A percentile compares a stretch with the other conserved stretches of the same genome.
These are phyloP conservation scores for Microctenopoma steveboyesi DNA, from an alignment of 2,797 vertebrate genomes.

Conservation along the genomic window DNA sequence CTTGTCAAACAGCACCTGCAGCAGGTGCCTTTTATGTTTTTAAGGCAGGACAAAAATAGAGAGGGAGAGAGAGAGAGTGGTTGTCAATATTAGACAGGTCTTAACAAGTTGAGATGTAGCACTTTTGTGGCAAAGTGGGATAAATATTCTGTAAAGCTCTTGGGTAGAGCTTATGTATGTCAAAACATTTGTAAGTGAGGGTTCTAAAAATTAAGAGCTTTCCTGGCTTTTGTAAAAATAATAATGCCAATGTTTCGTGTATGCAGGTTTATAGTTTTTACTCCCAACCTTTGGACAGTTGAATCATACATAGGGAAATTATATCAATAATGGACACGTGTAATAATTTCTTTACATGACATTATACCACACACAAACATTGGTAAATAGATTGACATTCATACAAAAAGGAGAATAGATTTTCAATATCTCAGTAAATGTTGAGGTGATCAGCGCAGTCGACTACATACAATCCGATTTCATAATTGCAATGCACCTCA, in stretches of 20 bases:
- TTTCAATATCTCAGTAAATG: neutral
- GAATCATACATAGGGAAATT: neutral
- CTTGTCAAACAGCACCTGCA: conserved; percentile 79
- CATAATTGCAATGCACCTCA: neutral
- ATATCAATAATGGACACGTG: neutral
- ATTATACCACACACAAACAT: neutral
- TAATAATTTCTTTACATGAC: neutral
- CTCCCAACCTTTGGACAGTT: neutral
- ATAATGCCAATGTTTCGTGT: neutral
- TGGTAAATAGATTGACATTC: neutral
- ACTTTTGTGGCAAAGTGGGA: conserved; percentile 36
- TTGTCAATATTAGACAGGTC: conserved; percentile 60
- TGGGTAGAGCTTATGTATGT: conserved; percentile 49
- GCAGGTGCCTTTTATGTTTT: conserved; percentile 53
- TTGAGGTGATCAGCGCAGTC: neutral
- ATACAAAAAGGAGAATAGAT: neutral
- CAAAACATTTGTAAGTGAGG: conserved; percentile 51
- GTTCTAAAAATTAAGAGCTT: conserved; percentile 19
- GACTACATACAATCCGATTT: neutral
- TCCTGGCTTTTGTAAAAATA: conserved; percentile 4
- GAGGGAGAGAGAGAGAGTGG: conserved; percentile 15
- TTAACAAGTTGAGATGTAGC: conserved; percentile 55
- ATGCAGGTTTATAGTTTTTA: neutral
- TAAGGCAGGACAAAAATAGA: conserved; percentile 16
- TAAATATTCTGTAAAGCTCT: conserved; percentile 39